Evolutionary conservation across 2,797 vertebrate species (phyloP).

Genomic region (Glyptemys insculpta): DNA sequence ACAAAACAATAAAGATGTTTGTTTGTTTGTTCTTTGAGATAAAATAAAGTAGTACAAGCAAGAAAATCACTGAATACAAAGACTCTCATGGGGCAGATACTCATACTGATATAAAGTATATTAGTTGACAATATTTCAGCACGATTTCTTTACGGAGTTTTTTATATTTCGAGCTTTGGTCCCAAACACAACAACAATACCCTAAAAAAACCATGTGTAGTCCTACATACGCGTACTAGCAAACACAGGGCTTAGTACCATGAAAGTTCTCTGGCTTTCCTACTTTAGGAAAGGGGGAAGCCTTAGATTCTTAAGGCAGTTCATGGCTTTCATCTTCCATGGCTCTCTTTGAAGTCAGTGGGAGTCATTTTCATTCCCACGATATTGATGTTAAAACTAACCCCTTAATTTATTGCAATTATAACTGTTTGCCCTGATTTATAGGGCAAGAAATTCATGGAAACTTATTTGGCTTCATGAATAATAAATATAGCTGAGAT

Average conservation of each 20-base stretch:
- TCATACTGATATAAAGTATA: neutral
- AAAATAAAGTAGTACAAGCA: neutral
- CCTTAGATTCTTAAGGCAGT: neutral
- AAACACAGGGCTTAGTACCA: accelerated
- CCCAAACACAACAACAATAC: neutral
- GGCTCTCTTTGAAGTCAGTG: constrained; percentile 8
- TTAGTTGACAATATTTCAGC: neutral
- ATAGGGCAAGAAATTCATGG: constrained; percentile 16
- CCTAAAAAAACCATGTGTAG: neutral
- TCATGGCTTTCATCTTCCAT: neutral
- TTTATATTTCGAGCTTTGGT: accelerated
- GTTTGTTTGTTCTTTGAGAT: neutral
- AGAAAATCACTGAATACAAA: neutral
- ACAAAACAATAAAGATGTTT: neutral
- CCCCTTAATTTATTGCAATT: neutral
- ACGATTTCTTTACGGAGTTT: neutral
- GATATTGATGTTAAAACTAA: neutral
- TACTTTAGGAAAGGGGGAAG: neutral
- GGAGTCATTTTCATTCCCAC: neutral
- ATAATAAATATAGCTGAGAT: constrained; percentile 50
- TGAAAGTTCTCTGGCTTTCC: neutral
- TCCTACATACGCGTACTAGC: neutral
- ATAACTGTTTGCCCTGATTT: constrained; percentile 1
- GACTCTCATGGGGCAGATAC: accelerated
- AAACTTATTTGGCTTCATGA: constrained; percentile 47